Conservation (phyloP, 2,113 vertebrate species). For the rabbit (Oryctolagus cuniculus) region DNA sequence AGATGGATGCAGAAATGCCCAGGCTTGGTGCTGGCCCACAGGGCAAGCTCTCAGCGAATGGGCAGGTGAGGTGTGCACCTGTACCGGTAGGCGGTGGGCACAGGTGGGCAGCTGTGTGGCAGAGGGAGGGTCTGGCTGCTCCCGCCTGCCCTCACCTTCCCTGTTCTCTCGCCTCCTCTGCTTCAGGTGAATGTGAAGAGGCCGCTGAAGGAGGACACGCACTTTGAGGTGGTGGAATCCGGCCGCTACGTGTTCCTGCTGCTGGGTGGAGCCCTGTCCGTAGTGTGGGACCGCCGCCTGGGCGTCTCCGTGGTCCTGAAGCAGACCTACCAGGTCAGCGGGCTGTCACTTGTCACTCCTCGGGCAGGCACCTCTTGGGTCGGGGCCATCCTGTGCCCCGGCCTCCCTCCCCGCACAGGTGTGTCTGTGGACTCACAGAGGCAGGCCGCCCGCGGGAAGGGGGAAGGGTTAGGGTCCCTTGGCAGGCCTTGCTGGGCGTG, state of each 20-base stretch:
- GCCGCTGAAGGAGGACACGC: conserved; percentile 87
- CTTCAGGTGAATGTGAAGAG: conserved; percentile 93
- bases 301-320: conserved; percentile 92
- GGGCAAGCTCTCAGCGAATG: neutral
- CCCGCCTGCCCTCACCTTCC: fast-evolving
- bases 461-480: neutral
- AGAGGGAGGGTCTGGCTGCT: neutral
- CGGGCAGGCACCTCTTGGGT: fast-evolving
- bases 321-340: conserved; percentile 90
- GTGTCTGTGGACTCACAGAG: neutral
- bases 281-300: conserved; percentile 94
- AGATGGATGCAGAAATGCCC: neutral
- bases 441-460: neutral
- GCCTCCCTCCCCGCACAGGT: no score
- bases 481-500: neutral
- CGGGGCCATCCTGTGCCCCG: neutral
- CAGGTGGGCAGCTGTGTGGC: neutral
- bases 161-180: neutral
- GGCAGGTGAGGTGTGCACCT: no score
- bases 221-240: conserved; percentile 93
- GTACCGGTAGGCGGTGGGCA: fast-evolving
- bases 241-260: conserved; percentile 93
- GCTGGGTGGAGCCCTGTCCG: conserved; percentile 91
- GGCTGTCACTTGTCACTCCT: neutral
- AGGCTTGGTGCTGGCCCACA: neutral